These are phyloP conservation scores for Myrmecophaga tridactyla DNA, from an alignment of 2,113 vertebrate genomes.

Conservation along the genomic window DNA sequence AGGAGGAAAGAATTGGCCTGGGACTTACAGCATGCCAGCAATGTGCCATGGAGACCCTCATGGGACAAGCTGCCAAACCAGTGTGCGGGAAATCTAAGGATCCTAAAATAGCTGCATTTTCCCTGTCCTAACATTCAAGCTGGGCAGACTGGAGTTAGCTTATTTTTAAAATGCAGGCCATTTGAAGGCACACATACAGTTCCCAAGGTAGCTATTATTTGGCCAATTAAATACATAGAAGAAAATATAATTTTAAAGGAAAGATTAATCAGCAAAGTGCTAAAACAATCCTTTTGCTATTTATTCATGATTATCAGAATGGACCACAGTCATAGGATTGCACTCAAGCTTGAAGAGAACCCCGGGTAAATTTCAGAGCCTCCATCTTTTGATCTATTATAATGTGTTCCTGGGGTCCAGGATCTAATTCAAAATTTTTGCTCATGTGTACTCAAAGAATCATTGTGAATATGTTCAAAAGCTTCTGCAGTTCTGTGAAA, in stretches of 20 bases:
- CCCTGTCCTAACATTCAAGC: neutral
- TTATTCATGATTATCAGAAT: neutral
- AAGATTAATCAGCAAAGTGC: conserved; percentile 45
- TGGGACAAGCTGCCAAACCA: neutral
- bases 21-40: neutral
- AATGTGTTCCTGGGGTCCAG: neutral
- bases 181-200: conserved; percentile 37
- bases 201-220: conserved; percentile 52
- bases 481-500: conserved; percentile 19
- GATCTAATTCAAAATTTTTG: neutral
- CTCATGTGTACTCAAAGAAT: conserved; percentile 17
- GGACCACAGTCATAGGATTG: neutral
- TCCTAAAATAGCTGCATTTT: conserved; percentile 52
- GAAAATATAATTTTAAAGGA: conserved; percentile 53
- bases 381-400: neutral
- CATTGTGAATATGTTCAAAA: conserved; percentile 41
- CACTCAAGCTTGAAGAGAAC: neutral
- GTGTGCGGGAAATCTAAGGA: conserved; percentile 50
- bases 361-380: neutral
- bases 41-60: neutral
- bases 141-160: conserved; percentile 42
- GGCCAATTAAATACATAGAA: conserved; percentile 46
- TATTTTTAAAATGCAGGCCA: conserved; percentile 50
- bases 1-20: neutral
- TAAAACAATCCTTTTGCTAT: neutral